Percentiles rank a stretch among this genome's conserved stretches.
These are phyloP conservation scores for Danio tinwini DNA, from an alignment of 2,797 vertebrate genomes.

Conservation along the genomic window DNA sequence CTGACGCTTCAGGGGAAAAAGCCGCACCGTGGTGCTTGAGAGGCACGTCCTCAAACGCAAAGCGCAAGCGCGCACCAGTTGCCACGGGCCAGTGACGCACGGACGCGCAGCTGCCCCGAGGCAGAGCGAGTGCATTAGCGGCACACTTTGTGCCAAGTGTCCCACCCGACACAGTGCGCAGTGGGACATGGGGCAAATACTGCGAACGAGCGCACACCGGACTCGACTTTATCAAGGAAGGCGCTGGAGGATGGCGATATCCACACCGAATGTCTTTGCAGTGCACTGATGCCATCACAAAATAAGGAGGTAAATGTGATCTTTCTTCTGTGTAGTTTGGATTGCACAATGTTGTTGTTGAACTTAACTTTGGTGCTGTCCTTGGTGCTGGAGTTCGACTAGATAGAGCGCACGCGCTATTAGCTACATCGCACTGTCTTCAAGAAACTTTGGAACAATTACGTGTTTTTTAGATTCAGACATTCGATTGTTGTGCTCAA, in stretches of 20 bases:
- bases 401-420: background rate
- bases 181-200: constrained; percentile 50
- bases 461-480: background rate
- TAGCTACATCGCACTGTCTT: background rate
- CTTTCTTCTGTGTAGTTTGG: background rate
- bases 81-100: constrained; percentile 56
- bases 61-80: constrained; percentile 53
- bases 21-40: background rate
- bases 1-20: background rate
- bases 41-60: constrained; percentile 37
- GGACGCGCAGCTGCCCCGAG: constrained; percentile 49
- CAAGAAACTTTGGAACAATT: constrained; percentile 10
- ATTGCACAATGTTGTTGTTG: background rate
- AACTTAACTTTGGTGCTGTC: constrained; percentile 30
- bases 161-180: constrained; percentile 44
- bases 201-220: constrained; percentile 12
- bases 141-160: constrained; percentile 41
- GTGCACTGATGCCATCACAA: background rate
- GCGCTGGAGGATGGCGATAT: constrained; percentile 27
- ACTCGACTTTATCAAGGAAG: constrained; percentile 17
- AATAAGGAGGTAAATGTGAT: constrained; percentile 34
- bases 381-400: constrained; percentile 11
- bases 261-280: constrained; percentile 28
- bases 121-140: constrained; percentile 24
- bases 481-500: background rate